phyloP scores from a whole-genome alignment of 1,140 invertebrate species.

The Yoshiicerus persimilis region DNA sequence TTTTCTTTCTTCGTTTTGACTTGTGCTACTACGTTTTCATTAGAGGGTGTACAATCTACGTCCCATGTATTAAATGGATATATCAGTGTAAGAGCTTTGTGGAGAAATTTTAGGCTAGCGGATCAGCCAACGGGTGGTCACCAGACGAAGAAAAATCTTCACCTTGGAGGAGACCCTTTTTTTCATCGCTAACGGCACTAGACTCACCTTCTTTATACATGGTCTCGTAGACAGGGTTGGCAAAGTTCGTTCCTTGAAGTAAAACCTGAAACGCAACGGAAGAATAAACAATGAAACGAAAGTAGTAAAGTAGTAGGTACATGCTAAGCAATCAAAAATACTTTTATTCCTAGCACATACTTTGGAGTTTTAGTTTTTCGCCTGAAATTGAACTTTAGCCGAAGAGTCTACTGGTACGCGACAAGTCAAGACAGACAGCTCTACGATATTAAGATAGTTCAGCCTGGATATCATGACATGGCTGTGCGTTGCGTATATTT shows the following conservation, averaged over 20 bases:
- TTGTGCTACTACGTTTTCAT: not conserved
- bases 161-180: slow-evolving; percentile 59
- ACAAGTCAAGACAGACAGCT: not conserved
- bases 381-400: not conserved
- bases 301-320: not conserved
- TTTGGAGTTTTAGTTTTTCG: not conserved
- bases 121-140: slow-evolving; percentile 47
- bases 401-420: not conserved
- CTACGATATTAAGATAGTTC: not conserved
- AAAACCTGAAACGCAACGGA: slow-evolving; percentile 49
- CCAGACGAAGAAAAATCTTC: slow-evolving; percentile 48
- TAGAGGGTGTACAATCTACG: not conserved
- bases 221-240: slow-evolving; percentile 80
- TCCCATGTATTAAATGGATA: not conserved
- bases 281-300: slow-evolving; percentile 35
- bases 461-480: too few species aligned
- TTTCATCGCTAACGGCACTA: slow-evolving; percentile 56
- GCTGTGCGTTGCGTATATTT: too few species aligned
- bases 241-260: slow-evolving; percentile 69
- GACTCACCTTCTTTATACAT: slow-evolving; percentile 63
- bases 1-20: not conserved
- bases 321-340: not conserved
- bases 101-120: slow-evolving; percentile 36
- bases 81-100: not conserved
- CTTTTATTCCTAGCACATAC: slow-evolving; percentile 3